Percentiles rank a stretch among this genome's conserved stretches.
Evolutionary conservation across 2,888 invertebrate genomes (phyloP).

Genomic region (Scaeva pyrastri): DNA sequence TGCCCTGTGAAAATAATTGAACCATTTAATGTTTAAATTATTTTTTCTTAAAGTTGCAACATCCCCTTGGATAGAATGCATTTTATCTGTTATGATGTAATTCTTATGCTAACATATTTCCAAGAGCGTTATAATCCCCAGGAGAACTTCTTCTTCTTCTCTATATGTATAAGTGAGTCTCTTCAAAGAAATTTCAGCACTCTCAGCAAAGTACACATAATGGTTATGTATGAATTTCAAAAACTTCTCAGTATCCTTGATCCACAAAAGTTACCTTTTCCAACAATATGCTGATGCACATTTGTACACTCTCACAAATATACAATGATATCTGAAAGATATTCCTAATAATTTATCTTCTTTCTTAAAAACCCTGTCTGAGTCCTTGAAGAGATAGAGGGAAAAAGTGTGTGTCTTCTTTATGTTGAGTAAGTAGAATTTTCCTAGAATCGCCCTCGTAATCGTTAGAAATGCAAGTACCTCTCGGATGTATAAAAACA

Average conservation of each 20-base stretch:
- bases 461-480: constrained; percentile 22
- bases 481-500: not conserved
- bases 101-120: not conserved
- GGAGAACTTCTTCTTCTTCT: constrained; percentile 49
- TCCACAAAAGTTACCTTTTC: constrained; percentile 42
- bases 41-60: too few relatives aligned
- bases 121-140: constrained; percentile 47
- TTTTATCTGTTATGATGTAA: not conserved
- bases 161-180: constrained; percentile 42
- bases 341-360: constrained; percentile 54
- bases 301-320: not conserved
- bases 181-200: constrained; percentile 58
- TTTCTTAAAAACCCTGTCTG: constrained; percentile 19
- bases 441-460: not conserved
- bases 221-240: not conserved
- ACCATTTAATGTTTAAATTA: too few relatives aligned
- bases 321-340: constrained; percentile 9
- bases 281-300: constrained; percentile 1
- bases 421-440: constrained; percentile 2
- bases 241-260: constrained; percentile 17
- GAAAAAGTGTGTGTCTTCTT: constrained; percentile 37
- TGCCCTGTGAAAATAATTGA: too few relatives aligned
- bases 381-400: constrained; percentile 32
- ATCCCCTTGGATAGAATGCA: too few relatives aligned
- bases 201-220: constrained; percentile 38